Base-by-base conservation (phyloP, 2,888 invertebrate species). In the Pyrrhia umbra region DNA sequence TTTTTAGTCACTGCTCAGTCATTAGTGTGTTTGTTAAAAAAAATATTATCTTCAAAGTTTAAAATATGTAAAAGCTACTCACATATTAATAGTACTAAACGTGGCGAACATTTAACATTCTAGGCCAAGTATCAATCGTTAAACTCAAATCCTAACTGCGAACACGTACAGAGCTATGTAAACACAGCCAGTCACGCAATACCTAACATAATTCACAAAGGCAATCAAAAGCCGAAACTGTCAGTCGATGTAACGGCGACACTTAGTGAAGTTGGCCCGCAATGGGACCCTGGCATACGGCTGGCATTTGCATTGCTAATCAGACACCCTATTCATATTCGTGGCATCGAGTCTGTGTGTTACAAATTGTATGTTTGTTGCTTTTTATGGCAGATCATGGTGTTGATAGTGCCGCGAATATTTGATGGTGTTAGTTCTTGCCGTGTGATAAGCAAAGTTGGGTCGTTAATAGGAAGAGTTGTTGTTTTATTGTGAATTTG, bases 271-370 rank as follows among this genome's bases (percentile, higher is more conserved):
- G 69, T 81, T 75, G 66, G 55, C 73, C 66, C 75, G 64, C 71
- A 3, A 6, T 51, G 81, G 82, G 82, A 77, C 81, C 76, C 66
- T 63, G 67, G 45, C 77, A 71, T 68, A 64, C 56, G 63, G 63
- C 57, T 51, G 47, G 21, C 68, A 83, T 84, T 84, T 83, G 83
- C 83, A 84, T 79, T 84, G 83, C 83, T 81, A 84, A 84, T 84
- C 80, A 57, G 52, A 58, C 66, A 27, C 39, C 50, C 66, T 67
- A 73, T 72, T 76, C 80, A 79, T 79, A 79, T 79, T 79, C 80
- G 66, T 67, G 68, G 21, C 72, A 57, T 75, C 58, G 56, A 64
- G 40, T 64, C 39, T 23, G 54, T 52, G 56, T 74, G 75, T 68
- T 59, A 69, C 64, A 59, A 75, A 69, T 75, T 75, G 69, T 72